phyloP scores from a whole-genome alignment of 1,140 invertebrate species.

The Streblospio benedicti region DNA sequence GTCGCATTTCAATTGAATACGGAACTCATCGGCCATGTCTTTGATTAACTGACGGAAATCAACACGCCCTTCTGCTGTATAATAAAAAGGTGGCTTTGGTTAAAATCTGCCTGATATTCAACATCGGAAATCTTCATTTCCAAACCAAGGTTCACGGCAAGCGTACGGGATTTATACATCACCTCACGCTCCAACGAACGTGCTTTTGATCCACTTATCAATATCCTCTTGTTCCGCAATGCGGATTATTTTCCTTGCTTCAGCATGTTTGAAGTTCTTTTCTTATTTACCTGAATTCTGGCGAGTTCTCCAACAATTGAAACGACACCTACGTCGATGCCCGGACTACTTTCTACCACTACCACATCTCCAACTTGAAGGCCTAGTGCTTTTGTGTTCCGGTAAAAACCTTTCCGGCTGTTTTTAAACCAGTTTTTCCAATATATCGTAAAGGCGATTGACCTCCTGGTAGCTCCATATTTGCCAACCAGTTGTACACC shows the following conservation, averaged over 20 bases:
- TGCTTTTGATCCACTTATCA: neutral
- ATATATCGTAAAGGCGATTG: neutral
- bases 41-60: neutral
- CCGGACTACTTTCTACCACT: neutral
- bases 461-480: neutral
- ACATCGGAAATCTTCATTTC: neutral
- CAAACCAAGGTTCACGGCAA: neutral
- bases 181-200: neutral
- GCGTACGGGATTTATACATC: neutral
- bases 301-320: neutral
- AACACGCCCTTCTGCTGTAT: neutral
- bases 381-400: neutral
- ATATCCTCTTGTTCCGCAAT: neutral
- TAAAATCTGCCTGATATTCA: neutral
- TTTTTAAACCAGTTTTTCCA: neutral
- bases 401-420: neutral
- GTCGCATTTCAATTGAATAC: conserved; percentile 2
- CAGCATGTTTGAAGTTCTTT: neutral
- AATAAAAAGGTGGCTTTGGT: conserved; percentile 4
- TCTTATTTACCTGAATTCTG: neutral
- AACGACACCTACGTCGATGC: neutral
- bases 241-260: neutral
- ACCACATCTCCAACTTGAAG: neutral
- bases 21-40: neutral
- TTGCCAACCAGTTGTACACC: neutral